phyloP scores from a whole-genome alignment of 2,113 vertebrate species.

The Gallinago undulata region DNA sequence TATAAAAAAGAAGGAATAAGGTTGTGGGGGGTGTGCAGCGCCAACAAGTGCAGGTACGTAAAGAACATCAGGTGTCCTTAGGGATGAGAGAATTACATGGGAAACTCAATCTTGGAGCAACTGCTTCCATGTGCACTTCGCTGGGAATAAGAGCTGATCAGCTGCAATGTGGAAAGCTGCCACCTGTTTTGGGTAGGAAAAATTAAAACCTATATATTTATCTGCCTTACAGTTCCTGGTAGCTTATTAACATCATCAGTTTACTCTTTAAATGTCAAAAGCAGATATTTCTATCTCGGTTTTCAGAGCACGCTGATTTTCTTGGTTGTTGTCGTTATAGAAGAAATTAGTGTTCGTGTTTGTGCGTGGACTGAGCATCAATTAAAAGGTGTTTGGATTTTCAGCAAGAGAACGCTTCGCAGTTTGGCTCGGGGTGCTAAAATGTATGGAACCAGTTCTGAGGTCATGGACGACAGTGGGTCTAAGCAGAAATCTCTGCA shows the following conservation, averaged over 20 bases:
- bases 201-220: background rate
- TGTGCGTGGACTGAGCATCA: fast-evolving
- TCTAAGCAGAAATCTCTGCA: background rate
- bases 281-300: background rate
- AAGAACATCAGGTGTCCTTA: background rate
- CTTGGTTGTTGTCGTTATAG: background rate
- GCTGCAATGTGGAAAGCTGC: background rate
- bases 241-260: background rate
- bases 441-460: background rate
- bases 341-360: background rate
- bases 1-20: background rate
- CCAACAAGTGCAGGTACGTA: background rate
- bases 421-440: background rate
- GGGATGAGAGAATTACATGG: background rate
- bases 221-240: background rate
- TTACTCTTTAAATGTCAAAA: background rate
- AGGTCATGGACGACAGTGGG: background rate
- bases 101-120: background rate
- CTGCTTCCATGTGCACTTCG: background rate
- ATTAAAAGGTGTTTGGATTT: background rate
- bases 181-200: background rate
- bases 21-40: background rate
- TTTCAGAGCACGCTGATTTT: background rate
- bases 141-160: background rate
- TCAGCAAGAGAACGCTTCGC: background rate